Evolutionary conservation across 1,140 invertebrate genomes (phyloP), one percentile per base, ranked within the genome.

Genomic region (Drosophila kurseongensis): DNA sequence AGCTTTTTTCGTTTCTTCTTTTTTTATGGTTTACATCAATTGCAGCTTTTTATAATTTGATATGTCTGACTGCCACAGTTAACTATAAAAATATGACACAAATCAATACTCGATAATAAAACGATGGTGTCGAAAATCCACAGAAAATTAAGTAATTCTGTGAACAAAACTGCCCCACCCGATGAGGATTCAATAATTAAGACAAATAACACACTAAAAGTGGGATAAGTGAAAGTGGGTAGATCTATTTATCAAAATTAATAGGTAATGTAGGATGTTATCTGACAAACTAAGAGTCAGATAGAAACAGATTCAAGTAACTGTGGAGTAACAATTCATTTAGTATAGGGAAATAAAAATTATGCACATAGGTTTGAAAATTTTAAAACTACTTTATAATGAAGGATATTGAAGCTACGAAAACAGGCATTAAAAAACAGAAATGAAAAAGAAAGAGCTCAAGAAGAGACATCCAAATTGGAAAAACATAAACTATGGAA

Each of bases 201-300:
- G 47, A 29, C 4, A 48, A 55, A 27, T 40, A 23, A 4, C 2
- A 1, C 51, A 23, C 10, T 10, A n/a, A n/a, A 1, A n/a, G 2
- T 8, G 13, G 2, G 2, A 1, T 6, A 27, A 41, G 36, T 14
- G 3, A 29, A 42, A 57, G 23, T 32, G 14, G 4, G 9, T 32
- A 5, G 8, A 42, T 12, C n/a, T 27, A 57, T 44, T 57, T 32
- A 18, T 44, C 55, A 44, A 44, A 44, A 13, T 29, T 29, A 42
- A 40, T 5, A 5, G 13, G 18, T 13, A 47, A 27, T 29, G 35
- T 55, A 6, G 42, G 16, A 44, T 4, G 3, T 23, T 23, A 4
- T 23, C 23, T 0, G 2, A 4, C 23, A 23, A 23, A 23, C 23
- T 23, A 4, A 4, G 3, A 23, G 23, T 23, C 23, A 23, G 2